phyloP scores from a whole-genome alignment of 1,140 invertebrate genomes.

The Heliothis virescens region DNA sequence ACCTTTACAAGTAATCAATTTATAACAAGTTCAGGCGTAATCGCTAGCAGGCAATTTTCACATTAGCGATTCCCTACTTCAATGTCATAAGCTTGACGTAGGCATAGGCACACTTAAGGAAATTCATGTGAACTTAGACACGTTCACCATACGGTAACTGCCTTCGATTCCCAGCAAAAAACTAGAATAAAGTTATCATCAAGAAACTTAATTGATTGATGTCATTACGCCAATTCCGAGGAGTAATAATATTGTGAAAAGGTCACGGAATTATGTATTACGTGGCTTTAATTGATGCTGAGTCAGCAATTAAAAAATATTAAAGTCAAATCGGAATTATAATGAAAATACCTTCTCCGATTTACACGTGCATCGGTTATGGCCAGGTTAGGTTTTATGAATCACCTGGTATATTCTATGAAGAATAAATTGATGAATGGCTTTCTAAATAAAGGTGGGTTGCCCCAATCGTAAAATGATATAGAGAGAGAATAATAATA shows the following conservation, averaged over 20 bases:
- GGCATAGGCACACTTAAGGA: conserved; percentile 4
- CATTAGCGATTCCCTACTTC: conserved; percentile 5
- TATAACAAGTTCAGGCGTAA: neutral
- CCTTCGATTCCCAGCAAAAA: conserved; percentile 8
- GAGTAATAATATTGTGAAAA: neutral
- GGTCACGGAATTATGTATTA: neutral
- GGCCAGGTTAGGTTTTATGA: no score
- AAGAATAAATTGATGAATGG: no score
- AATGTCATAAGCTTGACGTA: conserved; percentile 19
- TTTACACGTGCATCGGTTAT: no score
- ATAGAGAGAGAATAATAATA: no score
- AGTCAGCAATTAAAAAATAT: no score
- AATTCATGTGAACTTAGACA: conserved; percentile 22
- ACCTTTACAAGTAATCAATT: conserved; percentile 12
- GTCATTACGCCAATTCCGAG: neutral
- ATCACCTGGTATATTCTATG: no score
- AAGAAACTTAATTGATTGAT: conserved; percentile 20
- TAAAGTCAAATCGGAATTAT: no score
- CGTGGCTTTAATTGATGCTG: neutral
- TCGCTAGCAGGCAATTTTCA: conserved; percentile 11
- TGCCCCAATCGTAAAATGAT: no score
- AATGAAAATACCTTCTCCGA: no score
- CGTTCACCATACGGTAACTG: conserved; percentile 5
- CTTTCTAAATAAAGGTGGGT: no score
- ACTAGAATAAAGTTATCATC: conserved; percentile 7